Evolutionary conservation across 2,113 vertebrate genomes (phyloP), one percentile per base, ranked within the genome.

Genomic region (Oenanthe oenanthe): DNA sequence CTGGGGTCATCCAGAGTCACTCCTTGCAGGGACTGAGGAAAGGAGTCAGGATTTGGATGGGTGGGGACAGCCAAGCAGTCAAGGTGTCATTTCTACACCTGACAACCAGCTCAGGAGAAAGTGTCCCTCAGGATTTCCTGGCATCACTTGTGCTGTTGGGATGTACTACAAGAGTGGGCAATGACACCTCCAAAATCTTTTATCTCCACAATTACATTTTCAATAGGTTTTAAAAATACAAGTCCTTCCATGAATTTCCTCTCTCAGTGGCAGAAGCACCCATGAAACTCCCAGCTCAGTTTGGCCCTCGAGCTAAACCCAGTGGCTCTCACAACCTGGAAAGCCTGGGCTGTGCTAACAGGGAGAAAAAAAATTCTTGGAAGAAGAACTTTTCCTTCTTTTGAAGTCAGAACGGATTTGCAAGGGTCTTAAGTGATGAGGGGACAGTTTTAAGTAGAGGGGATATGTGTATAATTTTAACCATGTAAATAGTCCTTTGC

Each of bases 401-500:
- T 95, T 95, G 94, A 96, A 97, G 88, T 95, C 95, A 90, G 92
- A 97, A 94, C 84, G 93, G 92, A 95, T 97, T 96, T 95, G 90
- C 93, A 93, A 93, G 94, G 95, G 88, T 96, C 95, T 96, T 96
- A 93, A 81, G 88, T 57, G 92, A 92, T 65, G 88, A 96, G 95
- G 95, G 95, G 93, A 95, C 94, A 96, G 82, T 96, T 96, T 93
- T 95, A 97, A 97, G 95, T 93, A 92, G 92, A 95, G 90, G 92
- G 85, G 88, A 95, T 95, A 90, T 45, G 79, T 96, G 83, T 88
- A 90, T 91, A 92, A 92, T 96, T 94, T 93, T 86, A 94, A 93
- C 90, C 96, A 96, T 84, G 92, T 96, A 94, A 96, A 96, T 95
- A 96, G 95, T 86, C 75, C 92, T 97, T 93, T 92, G 90, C 94